Evolutionary conservation across 2,888 invertebrate genomes (phyloP).

Genomic region (Dryadula phaetusa): DNA sequence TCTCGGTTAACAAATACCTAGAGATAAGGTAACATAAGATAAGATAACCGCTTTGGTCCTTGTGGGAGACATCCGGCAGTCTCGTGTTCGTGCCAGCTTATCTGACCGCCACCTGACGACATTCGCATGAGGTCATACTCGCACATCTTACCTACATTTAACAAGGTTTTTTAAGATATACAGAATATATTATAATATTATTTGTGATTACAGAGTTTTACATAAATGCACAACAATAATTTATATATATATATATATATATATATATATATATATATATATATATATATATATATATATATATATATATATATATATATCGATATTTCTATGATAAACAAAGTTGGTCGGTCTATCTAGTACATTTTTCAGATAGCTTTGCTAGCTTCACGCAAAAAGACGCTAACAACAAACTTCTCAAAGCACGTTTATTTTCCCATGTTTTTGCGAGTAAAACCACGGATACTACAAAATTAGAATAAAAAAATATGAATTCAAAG

Average conservation of each 20-base stretch:
- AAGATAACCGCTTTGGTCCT: background rate
- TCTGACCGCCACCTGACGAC: background rate
- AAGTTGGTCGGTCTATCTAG: background rate
- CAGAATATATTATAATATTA: too few relatives aligned
- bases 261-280: too few relatives aligned
- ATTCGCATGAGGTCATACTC: background rate
- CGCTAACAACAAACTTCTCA: background rate
- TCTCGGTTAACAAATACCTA: background rate
- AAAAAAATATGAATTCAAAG: background rate
- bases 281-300: background rate
- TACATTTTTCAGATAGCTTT: background rate
- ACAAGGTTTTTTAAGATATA: too few relatives aligned
- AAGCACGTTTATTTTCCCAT: background rate
- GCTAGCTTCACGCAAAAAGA: background rate
- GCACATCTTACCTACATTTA: background rate
- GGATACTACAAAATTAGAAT: background rate
- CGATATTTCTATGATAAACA: background rate
- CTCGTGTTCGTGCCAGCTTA: background rate
- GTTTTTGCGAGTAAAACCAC: background rate
- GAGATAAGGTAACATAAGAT: background rate
- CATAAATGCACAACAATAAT: too few relatives aligned
- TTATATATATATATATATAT: too few relatives aligned
- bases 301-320: background rate
- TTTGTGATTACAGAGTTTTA: too few relatives aligned
- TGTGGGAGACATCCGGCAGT: background rate